Conservation (phyloP, 2,113 vertebrate species). For the Cryptomyrus ogoouensis region DNA sequence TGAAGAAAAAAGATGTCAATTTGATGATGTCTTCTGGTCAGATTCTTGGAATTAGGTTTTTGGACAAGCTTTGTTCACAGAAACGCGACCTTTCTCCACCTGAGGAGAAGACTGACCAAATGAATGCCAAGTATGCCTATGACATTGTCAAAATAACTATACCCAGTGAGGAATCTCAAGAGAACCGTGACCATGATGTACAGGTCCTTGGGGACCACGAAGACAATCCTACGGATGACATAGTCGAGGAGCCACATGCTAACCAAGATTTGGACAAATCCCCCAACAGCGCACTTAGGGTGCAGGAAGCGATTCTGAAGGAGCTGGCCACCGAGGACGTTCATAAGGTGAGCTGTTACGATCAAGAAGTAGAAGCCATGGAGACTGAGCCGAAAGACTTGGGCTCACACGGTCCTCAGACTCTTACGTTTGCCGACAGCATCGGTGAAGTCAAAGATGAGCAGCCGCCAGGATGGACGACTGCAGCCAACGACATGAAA, state of each 20-base stretch:
- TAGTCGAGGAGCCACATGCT: conserved; percentile 70
- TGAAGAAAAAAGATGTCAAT: conserved; percentile 94
- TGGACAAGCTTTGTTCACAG: conserved; percentile 94
- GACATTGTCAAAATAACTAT: conserved; percentile 72
- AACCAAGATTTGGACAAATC: conserved; percentile 79
- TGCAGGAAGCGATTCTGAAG: conserved; percentile 93
- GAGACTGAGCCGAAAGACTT: conserved; percentile 75
- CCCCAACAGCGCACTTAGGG: conserved; percentile 73
- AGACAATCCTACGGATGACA: conserved; percentile 72
- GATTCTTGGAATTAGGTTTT: conserved; percentile 91
- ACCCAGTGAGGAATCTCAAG: conserved; percentile 65
- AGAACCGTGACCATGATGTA: conserved; percentile 72
- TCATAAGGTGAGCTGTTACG: conserved; percentile 91
- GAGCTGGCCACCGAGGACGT: conserved; percentile 94
- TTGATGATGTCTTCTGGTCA: conserved; percentile 98
- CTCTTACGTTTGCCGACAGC: conserved; percentile 83
- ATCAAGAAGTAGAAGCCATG: conserved; percentile 93
- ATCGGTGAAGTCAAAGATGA: conserved; percentile 85
- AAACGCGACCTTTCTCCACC: conserved; percentile 85
- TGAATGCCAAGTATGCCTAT: conserved; percentile 68
- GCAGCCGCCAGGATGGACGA: conserved; percentile 76
- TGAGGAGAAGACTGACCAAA: conserved; percentile 70
- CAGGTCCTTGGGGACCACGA: conserved; percentile 93
- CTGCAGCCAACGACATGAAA: conserved; percentile 88
- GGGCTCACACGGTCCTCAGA: conserved; percentile 78